phyloP scores from a whole-genome alignment of 2,797 vertebrate genomes.

The Enteromius treurensis region DNA sequence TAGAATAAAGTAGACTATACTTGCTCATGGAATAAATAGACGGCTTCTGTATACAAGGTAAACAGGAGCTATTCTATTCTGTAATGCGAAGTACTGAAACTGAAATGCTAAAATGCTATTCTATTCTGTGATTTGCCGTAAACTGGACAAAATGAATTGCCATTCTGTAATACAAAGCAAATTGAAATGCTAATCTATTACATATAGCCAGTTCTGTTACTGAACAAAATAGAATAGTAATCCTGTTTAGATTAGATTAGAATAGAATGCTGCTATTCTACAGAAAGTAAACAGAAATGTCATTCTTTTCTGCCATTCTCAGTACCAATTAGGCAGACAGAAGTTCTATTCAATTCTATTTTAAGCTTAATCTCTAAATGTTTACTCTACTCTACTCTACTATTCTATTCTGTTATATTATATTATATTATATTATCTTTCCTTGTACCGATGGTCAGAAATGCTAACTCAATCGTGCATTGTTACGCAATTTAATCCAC shows the following conservation, averaged over 20 bases:
- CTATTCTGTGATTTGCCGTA: neutral
- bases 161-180: neutral
- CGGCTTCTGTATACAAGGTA: neutral
- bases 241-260: neutral
- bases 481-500: neutral
- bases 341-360: neutral
- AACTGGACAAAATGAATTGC: neutral
- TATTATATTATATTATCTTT: neutral
- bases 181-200: neutral
- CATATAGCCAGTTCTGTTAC: neutral
- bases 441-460: neutral
- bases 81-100: neutral
- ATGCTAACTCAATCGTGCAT: neutral
- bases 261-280: conserved; percentile 2
- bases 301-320: neutral
- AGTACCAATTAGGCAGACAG: neutral
- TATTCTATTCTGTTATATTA: neutral
- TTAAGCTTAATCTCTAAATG: neutral
- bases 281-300: neutral
- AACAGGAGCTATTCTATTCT: neutral
- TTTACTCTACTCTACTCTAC: neutral
- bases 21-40: neutral
- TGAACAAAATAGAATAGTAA: neutral
- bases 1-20: neutral
- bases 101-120: neutral